These are phyloP conservation scores for Bhutanitis thaidina DNA, from an alignment of 2,888 invertebrate species.

Conservation along the genomic window DNA sequence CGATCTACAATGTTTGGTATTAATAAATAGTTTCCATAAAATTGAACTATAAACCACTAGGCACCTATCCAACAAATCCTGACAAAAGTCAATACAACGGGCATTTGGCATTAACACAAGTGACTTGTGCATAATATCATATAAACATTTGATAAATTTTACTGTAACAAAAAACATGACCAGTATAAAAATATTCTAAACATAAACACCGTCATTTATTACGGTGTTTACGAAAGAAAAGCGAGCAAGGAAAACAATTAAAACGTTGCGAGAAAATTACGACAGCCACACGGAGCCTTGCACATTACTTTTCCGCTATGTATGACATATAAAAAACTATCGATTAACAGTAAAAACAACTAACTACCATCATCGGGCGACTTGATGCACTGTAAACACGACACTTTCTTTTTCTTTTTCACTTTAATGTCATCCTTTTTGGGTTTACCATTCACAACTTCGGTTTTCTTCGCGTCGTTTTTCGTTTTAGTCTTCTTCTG, in stretches of 20 bases:
- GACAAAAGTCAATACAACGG: constrained; percentile 14
- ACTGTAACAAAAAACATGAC: not conserved
- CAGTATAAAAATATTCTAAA: constrained; percentile 9
- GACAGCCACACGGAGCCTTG: not conserved
- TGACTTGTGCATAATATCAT: not conserved
- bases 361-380: constrained; percentile 66
- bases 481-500: constrained; percentile 55
- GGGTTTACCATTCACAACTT: constrained; percentile 53
- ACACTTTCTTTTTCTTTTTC: constrained; percentile 74
- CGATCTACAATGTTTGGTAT: not conserved
- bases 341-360: constrained; percentile 20
- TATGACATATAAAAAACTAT: constrained; percentile 9
- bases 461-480: constrained; percentile 31
- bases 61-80: constrained; percentile 14
- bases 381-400: constrained; percentile 77
- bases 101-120: constrained; percentile 18
- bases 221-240: constrained; percentile 26
- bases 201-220: constrained; percentile 18
- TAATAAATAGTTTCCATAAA: constrained; percentile 10
- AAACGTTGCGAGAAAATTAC: constrained; percentile 17
- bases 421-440: constrained; percentile 64
- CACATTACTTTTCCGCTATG: constrained; percentile 5
- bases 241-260: constrained; percentile 27
- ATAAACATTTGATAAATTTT: constrained; percentile 1
- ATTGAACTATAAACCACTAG: constrained; percentile 16